These are phyloP conservation scores for Bergia puertoricense DNA, from an alignment of 92 coral and sea anemone species.

Conservation along the genomic window DNA sequence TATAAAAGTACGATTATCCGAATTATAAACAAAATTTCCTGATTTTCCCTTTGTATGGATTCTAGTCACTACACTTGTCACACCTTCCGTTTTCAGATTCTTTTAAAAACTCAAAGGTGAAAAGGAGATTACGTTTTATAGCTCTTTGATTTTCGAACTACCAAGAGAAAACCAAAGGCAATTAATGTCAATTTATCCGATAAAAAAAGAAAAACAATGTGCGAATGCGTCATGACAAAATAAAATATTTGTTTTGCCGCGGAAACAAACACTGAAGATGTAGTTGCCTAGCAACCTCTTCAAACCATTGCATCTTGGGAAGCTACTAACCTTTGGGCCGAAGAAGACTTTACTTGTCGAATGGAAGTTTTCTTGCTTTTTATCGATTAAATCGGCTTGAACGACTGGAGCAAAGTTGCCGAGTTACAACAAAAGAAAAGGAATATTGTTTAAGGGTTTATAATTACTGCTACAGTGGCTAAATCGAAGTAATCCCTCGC, in stretches of 20 bases:
- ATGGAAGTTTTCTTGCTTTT: not conserved
- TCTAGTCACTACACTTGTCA: not conserved
- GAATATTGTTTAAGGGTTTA: not conserved
- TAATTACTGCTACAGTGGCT: not conserved
- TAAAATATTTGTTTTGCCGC: conserved; percentile 5
- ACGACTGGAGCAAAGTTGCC: not conserved
- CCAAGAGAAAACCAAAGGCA: not conserved
- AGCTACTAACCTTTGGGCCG: not conserved
- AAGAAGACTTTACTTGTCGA: not conserved
- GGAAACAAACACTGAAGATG: conserved; percentile 24
- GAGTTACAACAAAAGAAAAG: not conserved
- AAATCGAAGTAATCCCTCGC: not conserved
- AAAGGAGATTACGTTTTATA: not conserved
- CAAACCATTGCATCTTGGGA: conserved; percentile 36
- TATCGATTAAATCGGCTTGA: not conserved
- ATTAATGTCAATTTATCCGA: not conserved
- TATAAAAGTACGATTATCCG: not conserved
- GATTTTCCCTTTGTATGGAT: not conserved
- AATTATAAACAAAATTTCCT: not conserved
- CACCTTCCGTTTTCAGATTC: not conserved
- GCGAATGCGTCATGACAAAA: conserved; percentile 14
- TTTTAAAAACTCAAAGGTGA: not conserved
- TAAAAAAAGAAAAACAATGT: not conserved
- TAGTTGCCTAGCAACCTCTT: conserved; percentile 29
- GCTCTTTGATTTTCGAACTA: not conserved